phyloP scores from a whole-genome alignment of 2,888 invertebrate genomes.

The Drosophila ezoana region DNA sequence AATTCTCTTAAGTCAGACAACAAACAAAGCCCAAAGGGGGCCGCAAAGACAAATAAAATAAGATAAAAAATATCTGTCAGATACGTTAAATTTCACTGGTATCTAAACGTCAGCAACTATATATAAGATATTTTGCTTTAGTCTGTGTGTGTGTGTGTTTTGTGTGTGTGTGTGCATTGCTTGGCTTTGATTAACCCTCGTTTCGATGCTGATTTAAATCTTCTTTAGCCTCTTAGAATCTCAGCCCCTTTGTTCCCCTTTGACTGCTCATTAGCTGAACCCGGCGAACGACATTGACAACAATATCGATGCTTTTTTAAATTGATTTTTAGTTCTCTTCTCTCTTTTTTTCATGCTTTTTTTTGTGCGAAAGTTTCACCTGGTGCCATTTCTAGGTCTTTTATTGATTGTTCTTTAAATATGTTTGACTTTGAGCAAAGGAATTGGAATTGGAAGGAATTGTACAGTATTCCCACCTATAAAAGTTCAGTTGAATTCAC shows the following conservation, averaged over 20 bases:
- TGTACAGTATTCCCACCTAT: neutral
- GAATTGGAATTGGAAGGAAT: neutral
- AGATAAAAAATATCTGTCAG: conserved; percentile 28
- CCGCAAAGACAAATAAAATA: neutral
- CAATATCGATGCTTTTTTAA: conserved; percentile 53
- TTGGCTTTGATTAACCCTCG: conserved; percentile 19
- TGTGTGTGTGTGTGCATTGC: neutral
- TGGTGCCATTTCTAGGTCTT: conserved; percentile 11
- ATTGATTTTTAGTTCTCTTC: conserved; percentile 44
- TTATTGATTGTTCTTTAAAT: conserved; percentile 46
- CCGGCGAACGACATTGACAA: conserved; percentile 44
- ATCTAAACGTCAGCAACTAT: conserved; percentile 20
- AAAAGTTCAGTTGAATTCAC: neutral
- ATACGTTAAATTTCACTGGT: conserved; percentile 30
- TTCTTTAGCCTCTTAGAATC: conserved; percentile 17
- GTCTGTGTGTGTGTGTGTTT: conserved; percentile 6
- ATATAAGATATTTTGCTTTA: conserved; percentile 6
- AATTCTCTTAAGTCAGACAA: conserved; percentile 33
- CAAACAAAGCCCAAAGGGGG: conserved; percentile 42
- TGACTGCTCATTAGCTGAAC: conserved; percentile 44
- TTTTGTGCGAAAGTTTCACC: conserved; percentile 44
- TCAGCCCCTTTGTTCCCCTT: conserved; percentile 12
- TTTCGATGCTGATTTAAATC: conserved; percentile 60
- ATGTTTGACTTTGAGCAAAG: conserved; percentile 7
- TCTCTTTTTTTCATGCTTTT: conserved; percentile 3